Conservation (phyloP, 1,140 invertebrate genomes). For the Vollenhovia emeryi region DNA sequence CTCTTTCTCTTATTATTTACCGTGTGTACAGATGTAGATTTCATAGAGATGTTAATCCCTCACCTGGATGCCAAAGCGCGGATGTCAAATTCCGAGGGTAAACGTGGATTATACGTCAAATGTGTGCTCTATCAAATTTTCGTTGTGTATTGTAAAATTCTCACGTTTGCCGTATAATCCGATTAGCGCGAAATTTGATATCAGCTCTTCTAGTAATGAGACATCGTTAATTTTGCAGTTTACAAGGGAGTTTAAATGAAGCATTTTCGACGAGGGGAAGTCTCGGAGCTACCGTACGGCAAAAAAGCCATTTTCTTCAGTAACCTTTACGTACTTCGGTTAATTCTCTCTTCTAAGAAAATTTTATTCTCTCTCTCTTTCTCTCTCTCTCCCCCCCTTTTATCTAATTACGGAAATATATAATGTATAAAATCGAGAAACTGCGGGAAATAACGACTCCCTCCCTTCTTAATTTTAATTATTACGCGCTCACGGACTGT, state of each 20-base stretch:
- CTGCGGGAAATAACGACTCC: background rate
- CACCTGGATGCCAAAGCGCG: background rate
- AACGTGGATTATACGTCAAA: background rate
- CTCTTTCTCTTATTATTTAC: slow-evolving; percentile 9
- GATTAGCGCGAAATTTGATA: background rate
- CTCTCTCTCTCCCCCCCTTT: background rate
- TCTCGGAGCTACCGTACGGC: background rate
- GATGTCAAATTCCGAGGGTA: background rate
- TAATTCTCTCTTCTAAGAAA: background rate
- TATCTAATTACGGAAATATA: background rate
- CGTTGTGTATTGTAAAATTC: slow-evolving; percentile 3
- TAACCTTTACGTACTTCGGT: background rate
- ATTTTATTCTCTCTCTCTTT: slow-evolving; percentile 7
- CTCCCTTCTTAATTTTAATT: background rate
- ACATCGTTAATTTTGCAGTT: background rate
- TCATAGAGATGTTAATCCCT: background rate
- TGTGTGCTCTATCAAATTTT: background rate
- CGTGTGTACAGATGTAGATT: background rate
- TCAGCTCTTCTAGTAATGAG: background rate
- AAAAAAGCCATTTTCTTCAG: background rate
- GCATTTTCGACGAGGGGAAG: background rate
- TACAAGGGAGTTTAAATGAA: background rate
- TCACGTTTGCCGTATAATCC: background rate
- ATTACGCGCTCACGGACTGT: background rate
- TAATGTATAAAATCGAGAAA: background rate